Evolutionary conservation across 2,888 invertebrate genomes (phyloP), one percentile per base, ranked within the genome.

Genomic region (Melieria crassipennis): DNA sequence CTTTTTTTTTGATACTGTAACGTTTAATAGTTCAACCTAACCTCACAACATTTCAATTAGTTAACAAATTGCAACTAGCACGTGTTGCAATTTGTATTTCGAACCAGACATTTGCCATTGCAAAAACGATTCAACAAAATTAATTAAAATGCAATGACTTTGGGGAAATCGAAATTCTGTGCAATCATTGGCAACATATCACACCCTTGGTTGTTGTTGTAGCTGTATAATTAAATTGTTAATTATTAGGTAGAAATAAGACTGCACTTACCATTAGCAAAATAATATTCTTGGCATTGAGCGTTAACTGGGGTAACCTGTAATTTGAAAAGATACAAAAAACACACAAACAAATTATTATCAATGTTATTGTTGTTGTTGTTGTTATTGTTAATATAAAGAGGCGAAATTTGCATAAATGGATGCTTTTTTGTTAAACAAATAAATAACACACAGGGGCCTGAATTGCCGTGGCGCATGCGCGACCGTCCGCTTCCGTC

Each of bases 291-390:
- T 92, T 92, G 90, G 92, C 93, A 92, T 92, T 92, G 92, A 92
- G 92, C 92, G 92, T 92, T 91, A 93, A 92, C 92, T 92, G 92
- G 92, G 92, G 92, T 93, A 93, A 92, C 93, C 93, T 93, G 91
- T 63, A 85, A 82, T 61, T 64, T 75, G 30, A 30, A 30, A 62
- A 70, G 47, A 63, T 16, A 73, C 60, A 72, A 62, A 69, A 16
- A 16, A 16, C 16, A 16, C 16, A 16, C 16, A 16, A 55, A 74
- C 66, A 69, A 30, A 71, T 70, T 67, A 71, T 63, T 50, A 56
- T 57, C 9, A 70, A 60, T 62, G 56, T 48, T 48, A 52, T 52
- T 48, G 13, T 4, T 45, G 45, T 61, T 45, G 45, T 61, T 30
- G 9, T 43, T 42, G 11, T 45, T 60, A 11, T n/a, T 7, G 5